Base-by-base conservation (phyloP, 2,888 invertebrate genomes). In the Camponotus fellah region DNA sequence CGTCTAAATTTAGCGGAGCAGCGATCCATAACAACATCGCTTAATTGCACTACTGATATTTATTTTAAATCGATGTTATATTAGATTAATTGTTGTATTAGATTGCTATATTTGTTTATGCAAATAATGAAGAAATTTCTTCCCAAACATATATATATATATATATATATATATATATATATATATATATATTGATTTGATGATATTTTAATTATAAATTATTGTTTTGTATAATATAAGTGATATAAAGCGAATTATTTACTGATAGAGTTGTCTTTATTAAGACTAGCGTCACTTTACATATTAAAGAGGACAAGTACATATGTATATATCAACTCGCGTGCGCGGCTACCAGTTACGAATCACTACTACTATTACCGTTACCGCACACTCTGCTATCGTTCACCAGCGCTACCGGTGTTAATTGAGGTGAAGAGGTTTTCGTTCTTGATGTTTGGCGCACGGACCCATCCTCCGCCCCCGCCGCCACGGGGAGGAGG, bases 381-480 rank as follows among this genome's bases (percentile, higher is more conserved):
- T 17, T 53, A 69, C 37, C 53, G 68, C 76, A 74, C 74, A 3
- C 8, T 53, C 49, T 53, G 37, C 17, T 17, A 32, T 3, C 58
- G 40, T 71, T n/a, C 58, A 80, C 79, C 26, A 80, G n/a, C 46
- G 49, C 49, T 53, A 26, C 26, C 37, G 60, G 74, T 60, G 60
- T 72, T 77, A 72, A 80, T 80, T 80, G 74, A 80, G 60, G 74
- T 80, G 79, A 80, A 80, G 79, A 80, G 74, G 79, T 69, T 72
- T 79, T 80, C 74, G 79, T 80, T 80, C 79, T 60, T 74, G 60
- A 80, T 74, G 79, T 80, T 80, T 74, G 74, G 79, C 72, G 72
- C 69, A 68, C 68, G 68, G 26, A 26, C 60, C 49, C 12, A 69
- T 17, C 21, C 66, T n/a, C 68, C 12, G 40, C 26, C 49, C 49